phyloP scores from a whole-genome alignment of 2,113 vertebrate species.

The Herpailurus yagouaroundi region DNA sequence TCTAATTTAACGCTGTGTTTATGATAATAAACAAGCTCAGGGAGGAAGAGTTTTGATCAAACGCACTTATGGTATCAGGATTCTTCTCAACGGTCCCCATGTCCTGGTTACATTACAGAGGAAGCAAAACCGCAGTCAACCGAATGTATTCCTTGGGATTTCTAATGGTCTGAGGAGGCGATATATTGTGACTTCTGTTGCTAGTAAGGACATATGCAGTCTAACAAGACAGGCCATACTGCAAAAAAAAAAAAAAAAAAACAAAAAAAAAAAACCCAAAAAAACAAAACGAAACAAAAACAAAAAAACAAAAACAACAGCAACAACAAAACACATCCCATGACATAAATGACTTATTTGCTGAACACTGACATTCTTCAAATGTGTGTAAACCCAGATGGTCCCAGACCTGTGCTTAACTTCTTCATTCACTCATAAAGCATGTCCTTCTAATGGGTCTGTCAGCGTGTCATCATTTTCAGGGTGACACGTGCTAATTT shows the following conservation, averaged over 20 bases:
- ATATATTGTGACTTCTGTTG: conserved; percentile 26
- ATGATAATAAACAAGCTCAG: neutral
- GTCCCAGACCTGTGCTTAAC: conserved; percentile 61
- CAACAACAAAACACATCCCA: neutral
- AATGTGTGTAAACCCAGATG: conserved; percentile 63
- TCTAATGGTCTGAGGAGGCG: neutral
- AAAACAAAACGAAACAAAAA: no score
- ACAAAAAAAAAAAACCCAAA: no score
- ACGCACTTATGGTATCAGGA: neutral
- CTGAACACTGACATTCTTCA: conserved; percentile 67
- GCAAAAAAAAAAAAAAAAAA: neutral
- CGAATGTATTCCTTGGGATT: neutral
- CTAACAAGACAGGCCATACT: conserved; percentile 40
- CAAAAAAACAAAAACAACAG: no score
- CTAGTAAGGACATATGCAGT: neutral
- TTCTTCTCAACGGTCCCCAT: neutral
- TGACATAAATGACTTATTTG: conserved; percentile 62
- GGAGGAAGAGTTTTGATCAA: neutral
- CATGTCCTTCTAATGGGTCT: conserved; percentile 66
- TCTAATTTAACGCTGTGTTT: conserved; percentile 37
- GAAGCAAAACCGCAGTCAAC: neutral
- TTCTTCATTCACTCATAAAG: conserved; percentile 71
- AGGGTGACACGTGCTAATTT: conserved; percentile 75
- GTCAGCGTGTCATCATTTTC: conserved; percentile 68
- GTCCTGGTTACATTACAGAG: conserved; percentile 23